Evolutionary conservation across 2,888 invertebrate genomes (phyloP).

Genomic region (Lysandra coridon): DNA sequence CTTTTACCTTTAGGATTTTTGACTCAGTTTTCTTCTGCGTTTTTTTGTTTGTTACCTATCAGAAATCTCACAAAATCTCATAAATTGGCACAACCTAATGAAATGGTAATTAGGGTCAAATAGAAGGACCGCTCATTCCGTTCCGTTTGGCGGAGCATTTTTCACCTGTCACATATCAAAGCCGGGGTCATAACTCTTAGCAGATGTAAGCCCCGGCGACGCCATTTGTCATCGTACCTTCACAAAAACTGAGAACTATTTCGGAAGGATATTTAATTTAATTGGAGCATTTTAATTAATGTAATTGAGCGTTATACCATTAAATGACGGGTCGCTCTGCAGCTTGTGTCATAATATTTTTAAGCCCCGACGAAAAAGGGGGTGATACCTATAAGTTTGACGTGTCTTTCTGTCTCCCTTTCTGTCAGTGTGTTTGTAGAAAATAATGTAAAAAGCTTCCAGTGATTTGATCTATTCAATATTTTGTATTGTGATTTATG

Average conservation of each 20-base stretch:
- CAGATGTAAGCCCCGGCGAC: conserved; percentile 51
- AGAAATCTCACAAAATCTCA: neutral
- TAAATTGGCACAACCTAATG: neutral
- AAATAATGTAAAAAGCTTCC: no score
- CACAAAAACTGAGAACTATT: conserved; percentile 40
- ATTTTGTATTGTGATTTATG: no score
- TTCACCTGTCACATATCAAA: conserved; percentile 56
- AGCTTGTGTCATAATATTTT: no score
- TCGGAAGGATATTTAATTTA: neutral
- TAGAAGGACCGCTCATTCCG: conserved; percentile 22
- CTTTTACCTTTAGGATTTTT: no score
- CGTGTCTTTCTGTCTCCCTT: no score
- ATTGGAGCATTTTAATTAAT: neutral
- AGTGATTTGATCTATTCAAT: no score
- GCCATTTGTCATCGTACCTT: conserved; percentile 56
- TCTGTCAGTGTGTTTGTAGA: no score
- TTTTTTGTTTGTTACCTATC: no score
- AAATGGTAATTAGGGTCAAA: neutral
- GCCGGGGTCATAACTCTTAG: conserved; percentile 53
- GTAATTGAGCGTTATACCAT: neutral
- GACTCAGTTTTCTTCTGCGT: no score
- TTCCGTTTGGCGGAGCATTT: conserved; percentile 45
- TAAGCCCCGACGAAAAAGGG: no score
- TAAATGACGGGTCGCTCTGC: no score
- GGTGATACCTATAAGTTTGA: no score